Percentiles rank a stretch among this genome's conserved stretches.
These are phyloP conservation scores for Hyla sarda DNA, from an alignment of 2,113 vertebrate species.

Conservation along the genomic window DNA sequence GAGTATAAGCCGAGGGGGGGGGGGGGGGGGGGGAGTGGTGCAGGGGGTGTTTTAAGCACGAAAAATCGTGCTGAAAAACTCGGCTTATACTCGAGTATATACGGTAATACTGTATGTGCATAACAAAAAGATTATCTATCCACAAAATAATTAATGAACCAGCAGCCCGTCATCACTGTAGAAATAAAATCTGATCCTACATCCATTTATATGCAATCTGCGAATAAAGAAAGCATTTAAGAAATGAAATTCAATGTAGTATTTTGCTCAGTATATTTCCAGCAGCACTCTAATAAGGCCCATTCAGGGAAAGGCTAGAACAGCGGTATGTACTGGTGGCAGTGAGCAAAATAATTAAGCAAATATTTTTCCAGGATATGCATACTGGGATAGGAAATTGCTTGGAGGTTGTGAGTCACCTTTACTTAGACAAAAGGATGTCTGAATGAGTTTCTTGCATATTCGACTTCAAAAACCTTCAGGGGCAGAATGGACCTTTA, in stretches of 20 bases:
- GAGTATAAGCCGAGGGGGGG: no score
- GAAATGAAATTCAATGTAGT: not conserved
- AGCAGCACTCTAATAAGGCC: not conserved
- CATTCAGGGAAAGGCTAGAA: conserved; percentile 15
- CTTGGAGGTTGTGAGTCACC: conserved; percentile 52
- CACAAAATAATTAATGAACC: not conserved
- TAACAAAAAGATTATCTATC: no score
- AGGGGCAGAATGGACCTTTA: conserved; percentile 42
- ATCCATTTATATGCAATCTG: not conserved
- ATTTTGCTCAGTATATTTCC: not conserved
- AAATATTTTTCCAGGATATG: conserved; percentile 48
- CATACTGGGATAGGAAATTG: conserved; percentile 55
- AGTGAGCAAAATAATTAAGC: conserved; percentile 47
- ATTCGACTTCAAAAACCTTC: conserved; percentile 32
- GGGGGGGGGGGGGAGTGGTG: no score
- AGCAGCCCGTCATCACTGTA: not conserved
- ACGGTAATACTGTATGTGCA: no score
- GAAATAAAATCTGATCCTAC: no score
- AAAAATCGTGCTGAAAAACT: no score
- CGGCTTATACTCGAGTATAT: no score
- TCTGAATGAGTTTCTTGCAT: conserved; percentile 6
- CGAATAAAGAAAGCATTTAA: not conserved
- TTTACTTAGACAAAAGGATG: conserved; percentile 21
- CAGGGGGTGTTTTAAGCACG: no score
- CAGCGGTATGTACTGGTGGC: conserved; percentile 25